Evolutionary conservation across 2,888 invertebrate genomes (phyloP).

Genomic region (Archips crataeganus): DNA sequence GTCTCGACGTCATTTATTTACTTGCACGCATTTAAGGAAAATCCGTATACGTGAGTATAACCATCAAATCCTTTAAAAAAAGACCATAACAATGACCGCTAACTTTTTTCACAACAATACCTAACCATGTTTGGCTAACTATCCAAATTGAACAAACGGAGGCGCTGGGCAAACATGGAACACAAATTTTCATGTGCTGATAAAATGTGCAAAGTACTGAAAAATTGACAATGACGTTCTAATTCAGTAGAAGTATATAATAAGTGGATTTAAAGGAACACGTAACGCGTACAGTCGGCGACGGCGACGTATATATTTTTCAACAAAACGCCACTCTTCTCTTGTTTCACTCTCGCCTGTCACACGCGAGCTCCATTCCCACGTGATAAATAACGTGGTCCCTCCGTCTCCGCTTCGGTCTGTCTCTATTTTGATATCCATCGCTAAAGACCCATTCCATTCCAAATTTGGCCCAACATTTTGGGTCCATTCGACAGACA

Average conservation of each 20-base stretch:
- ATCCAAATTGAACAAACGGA: slow-evolving; percentile 22
- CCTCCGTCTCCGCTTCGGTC: too few species aligned
- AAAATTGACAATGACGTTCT: slow-evolving; percentile 63
- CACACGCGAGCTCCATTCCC: too few species aligned
- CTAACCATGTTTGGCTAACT: slow-evolving; percentile 29
- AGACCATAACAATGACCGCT: slow-evolving; percentile 30
- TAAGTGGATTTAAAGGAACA: slow-evolving; percentile 39
- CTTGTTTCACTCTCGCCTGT: too few species aligned
- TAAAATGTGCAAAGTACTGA: slow-evolving; percentile 55
- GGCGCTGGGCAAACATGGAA: slow-evolving; percentile 21
- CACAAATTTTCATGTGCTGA: slow-evolving; percentile 54
- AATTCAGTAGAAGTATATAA: slow-evolving; percentile 54
- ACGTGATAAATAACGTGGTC: too few species aligned
- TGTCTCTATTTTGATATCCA: too few species aligned
- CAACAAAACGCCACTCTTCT: too few species aligned
- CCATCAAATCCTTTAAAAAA: not conserved
- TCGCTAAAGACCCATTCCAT: too few species aligned
- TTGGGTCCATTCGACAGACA: too few species aligned
- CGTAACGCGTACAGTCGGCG: slow-evolving; percentile 26
- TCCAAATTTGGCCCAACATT: too few species aligned
- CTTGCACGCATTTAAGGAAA: slow-evolving; percentile 4
- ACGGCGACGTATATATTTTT: too few species aligned
- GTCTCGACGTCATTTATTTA: not conserved
- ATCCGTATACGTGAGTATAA: slow-evolving; percentile 11
- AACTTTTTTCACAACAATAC: slow-evolving; percentile 16